Evolutionary conservation across 2,113 vertebrate species (phyloP).

Genomic region (Gopherus evgoodei): DNA sequence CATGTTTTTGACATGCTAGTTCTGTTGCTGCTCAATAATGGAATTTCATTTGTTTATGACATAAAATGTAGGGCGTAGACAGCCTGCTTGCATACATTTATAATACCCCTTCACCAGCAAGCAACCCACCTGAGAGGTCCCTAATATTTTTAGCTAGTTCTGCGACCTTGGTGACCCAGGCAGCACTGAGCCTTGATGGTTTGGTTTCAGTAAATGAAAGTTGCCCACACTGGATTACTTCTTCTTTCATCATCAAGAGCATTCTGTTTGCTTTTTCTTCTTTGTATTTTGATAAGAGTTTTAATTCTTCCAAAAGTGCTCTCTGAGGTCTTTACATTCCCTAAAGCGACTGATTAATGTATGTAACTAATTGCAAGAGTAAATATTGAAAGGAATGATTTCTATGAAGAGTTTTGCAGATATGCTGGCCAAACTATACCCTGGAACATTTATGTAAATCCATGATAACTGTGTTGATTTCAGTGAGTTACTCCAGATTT

Average conservation of each 20-base stretch:
- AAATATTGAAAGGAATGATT: conserved; percentile 69
- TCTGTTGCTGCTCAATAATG: neutral
- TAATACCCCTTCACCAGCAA: neutral
- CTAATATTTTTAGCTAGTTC: neutral
- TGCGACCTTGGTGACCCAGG: conserved; percentile 8
- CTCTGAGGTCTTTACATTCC: conserved; percentile 51
- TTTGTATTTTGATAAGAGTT: conserved; percentile 65
- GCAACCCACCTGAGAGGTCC: neutral
- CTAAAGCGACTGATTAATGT: conserved; percentile 51
- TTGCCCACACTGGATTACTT: conserved; percentile 43
- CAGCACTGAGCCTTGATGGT: neutral
- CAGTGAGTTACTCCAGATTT: neutral
- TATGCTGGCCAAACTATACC: conserved; percentile 54
- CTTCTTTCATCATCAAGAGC: conserved; percentile 38
- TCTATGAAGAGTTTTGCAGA: conserved; percentile 59
- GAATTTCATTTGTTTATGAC: conserved; percentile 3
- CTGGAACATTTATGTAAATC: conserved; percentile 52
- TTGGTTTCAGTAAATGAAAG: conserved; percentile 35
- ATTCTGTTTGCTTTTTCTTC: conserved; percentile 54
- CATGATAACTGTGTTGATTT: conserved; percentile 51
- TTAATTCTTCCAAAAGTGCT: conserved; percentile 62
- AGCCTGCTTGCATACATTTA: neutral
- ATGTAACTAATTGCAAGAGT: conserved; percentile 66
- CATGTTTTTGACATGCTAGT: neutral
- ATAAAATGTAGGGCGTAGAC: neutral